Percentiles rank a stretch among this genome's conserved stretches.
Evolutionary conservation across 92 coral and sea anemone species (phyloP).

Genomic region (Plumapathes pennacea): DNA sequence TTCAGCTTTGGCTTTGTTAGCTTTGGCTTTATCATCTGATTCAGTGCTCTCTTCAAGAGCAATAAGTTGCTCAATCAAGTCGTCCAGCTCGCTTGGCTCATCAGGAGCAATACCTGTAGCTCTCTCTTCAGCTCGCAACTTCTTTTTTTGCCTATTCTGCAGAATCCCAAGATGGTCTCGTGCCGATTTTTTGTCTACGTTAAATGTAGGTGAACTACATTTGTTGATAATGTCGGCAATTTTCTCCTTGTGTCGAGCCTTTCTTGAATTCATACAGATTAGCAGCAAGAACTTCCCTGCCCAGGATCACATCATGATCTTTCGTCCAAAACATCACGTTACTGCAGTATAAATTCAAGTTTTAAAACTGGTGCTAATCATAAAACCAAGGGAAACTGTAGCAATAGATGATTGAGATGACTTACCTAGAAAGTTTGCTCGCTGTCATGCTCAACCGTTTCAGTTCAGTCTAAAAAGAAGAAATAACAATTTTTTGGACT

Average conservation of each 20-base stretch:
- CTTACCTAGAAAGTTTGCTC: too few species aligned
- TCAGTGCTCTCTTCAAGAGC: conserved; percentile 37
- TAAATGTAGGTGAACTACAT: conserved; percentile 7
- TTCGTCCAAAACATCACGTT: conserved; percentile 15
- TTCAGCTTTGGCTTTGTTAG: conserved; percentile 22
- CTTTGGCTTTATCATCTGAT: conserved; percentile 17
- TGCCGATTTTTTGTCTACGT: conserved; percentile 20
- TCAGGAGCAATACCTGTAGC: conserved; percentile 31
- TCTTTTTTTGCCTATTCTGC: conserved; percentile 31
- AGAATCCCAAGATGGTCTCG: conserved; percentile 33
- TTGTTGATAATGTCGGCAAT: conserved; percentile 9
- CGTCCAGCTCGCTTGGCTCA: conserved; percentile 46
- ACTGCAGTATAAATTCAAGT: too few species aligned
- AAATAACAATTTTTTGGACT: too few species aligned
- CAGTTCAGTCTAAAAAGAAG: too few species aligned
- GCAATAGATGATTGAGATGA: too few species aligned
- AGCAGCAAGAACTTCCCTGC: conserved; percentile 17
- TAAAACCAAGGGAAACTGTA: too few species aligned
- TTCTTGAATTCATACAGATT: conserved; percentile 16
- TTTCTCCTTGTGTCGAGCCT: conserved; percentile 21
- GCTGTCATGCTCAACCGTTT: too few species aligned
- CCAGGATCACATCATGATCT: conserved; percentile 20
- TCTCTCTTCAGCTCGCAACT: conserved; percentile 42
- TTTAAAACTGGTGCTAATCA: too few species aligned
- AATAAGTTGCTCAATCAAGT: conserved; percentile 33